A percentile compares a stretch with the other conserved stretches of the same genome.
These are phyloP conservation scores for Ciona savignyi DNA, from an alignment of 23 tunicate genomes.

Conservation along the genomic window DNA sequence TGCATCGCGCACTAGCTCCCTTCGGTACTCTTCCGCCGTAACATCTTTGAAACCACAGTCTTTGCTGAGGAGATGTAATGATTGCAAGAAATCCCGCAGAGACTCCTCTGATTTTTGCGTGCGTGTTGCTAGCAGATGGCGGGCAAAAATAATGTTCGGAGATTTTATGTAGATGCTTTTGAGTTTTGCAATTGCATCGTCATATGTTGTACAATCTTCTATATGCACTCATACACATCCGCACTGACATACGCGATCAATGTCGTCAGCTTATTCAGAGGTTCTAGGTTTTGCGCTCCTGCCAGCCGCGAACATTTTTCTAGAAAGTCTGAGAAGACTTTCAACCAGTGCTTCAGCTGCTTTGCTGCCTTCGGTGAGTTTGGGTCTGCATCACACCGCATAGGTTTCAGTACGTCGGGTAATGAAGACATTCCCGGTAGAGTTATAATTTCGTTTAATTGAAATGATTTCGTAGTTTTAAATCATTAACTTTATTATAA, in stretches of 20 bases:
- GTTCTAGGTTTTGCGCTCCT: background rate
- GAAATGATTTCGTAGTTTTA: no score
- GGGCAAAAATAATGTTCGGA: background rate
- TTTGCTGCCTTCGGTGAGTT: slow-evolving; percentile 1
- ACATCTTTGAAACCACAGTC: background rate
- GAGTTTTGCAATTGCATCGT: background rate
- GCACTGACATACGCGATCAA: no score
- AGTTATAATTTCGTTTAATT: no score
- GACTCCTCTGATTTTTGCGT: background rate
- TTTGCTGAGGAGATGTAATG: slow-evolving; percentile 4
- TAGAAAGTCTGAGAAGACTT: background rate
- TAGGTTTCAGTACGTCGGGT: background rate
- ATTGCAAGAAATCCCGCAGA: slow-evolving; percentile 1
- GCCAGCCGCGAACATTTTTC: background rate
- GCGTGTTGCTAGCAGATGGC: background rate
- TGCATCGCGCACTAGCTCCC: background rate
- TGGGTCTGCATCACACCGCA: background rate
- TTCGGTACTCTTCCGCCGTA: no score
- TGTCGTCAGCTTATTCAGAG: background rate
- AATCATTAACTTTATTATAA: no score
- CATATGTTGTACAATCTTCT: background rate
- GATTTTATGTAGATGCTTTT: slow-evolving; percentile 4
- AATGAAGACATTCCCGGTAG: no score
- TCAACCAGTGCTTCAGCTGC: background rate
- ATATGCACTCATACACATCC: no score